Percentiles rank a stretch among this genome's conserved stretches.
These are phyloP conservation scores for Anneissia japonica DNA, from an alignment of 35 echinoderm and acorn worm genomes.

Conservation along the genomic window DNA sequence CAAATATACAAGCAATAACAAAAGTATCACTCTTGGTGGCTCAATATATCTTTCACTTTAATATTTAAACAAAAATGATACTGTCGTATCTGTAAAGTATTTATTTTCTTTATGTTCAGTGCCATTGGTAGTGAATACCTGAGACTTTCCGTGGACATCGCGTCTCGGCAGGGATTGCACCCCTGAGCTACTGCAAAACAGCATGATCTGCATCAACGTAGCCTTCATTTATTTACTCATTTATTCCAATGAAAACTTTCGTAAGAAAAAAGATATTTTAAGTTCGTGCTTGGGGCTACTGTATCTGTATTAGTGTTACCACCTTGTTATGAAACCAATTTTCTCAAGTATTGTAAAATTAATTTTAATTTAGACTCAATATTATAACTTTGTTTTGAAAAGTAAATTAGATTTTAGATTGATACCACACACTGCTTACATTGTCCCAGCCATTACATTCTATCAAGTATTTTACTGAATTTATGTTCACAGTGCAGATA, in stretches of 20 bases:
- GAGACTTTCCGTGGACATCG: too few species aligned
- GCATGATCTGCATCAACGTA: neutral
- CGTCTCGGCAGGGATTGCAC: neutral
- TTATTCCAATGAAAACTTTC: neutral
- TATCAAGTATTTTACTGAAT: too few species aligned
- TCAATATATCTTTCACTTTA: too few species aligned
- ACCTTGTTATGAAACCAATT: neutral
- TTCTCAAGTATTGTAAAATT: neutral
- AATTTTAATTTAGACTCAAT: neutral
- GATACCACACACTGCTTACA: too few species aligned
- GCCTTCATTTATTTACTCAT: neutral
- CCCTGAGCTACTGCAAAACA: neutral
- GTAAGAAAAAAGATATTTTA: neutral
- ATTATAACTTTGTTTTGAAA: neutral
- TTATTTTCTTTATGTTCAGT: neutral
- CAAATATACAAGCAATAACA: too few species aligned
- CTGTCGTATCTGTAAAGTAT: neutral
- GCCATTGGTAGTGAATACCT: neutral
- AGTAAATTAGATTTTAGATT: neutral
- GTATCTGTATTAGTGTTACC: neutral
- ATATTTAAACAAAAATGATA: neutral
- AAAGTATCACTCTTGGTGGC: too few species aligned
- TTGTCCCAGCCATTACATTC: too few species aligned
- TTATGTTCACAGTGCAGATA: too few species aligned
- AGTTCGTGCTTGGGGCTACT: neutral